Percentiles rank a stretch among this genome's conserved stretches.
These are phyloP conservation scores for Ginglymostoma cirratum DNA, from an alignment of 2,113 vertebrate genomes.

Conservation along the genomic window DNA sequence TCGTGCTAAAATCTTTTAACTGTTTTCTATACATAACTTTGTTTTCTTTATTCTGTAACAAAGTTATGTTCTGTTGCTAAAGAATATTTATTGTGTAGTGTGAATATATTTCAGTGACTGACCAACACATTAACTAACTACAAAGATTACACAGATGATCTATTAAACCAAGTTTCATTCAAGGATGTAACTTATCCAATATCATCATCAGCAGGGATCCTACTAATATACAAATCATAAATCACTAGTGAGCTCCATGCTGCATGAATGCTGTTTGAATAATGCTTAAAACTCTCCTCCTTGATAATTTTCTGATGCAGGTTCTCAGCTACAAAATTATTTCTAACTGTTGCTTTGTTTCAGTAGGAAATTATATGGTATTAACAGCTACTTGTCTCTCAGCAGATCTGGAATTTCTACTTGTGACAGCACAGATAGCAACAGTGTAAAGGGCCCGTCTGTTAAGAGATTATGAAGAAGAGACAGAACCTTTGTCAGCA, in stretches of 20 bases:
- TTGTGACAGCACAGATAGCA: background rate
- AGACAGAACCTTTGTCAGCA: background rate
- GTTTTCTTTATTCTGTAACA: too few relatives aligned
- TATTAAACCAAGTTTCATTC: too few relatives aligned
- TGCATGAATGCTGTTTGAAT: background rate
- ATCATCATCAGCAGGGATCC: too few relatives aligned
- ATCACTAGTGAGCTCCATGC: background rate
- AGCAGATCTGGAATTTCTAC: background rate
- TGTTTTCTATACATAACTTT: too few relatives aligned
- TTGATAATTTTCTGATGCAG: background rate
- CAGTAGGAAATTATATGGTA: background rate
- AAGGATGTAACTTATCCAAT: too few relatives aligned
- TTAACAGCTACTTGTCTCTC: background rate
- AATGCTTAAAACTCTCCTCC: background rate
- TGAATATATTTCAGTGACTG: too few relatives aligned
- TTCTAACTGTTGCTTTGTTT: background rate
- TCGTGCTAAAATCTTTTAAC: too few relatives aligned
- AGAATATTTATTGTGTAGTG: too few relatives aligned
- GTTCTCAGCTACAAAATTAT: too few relatives aligned
- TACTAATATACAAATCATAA: background rate
- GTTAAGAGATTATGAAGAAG: background rate
- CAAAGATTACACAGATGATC: too few relatives aligned
- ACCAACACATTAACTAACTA: too few relatives aligned
- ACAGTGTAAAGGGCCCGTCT: background rate
- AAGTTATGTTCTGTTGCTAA: too few relatives aligned